Base-by-base conservation (phyloP, 2,888 invertebrate species). In the Tachystola acroxantha region DNA sequence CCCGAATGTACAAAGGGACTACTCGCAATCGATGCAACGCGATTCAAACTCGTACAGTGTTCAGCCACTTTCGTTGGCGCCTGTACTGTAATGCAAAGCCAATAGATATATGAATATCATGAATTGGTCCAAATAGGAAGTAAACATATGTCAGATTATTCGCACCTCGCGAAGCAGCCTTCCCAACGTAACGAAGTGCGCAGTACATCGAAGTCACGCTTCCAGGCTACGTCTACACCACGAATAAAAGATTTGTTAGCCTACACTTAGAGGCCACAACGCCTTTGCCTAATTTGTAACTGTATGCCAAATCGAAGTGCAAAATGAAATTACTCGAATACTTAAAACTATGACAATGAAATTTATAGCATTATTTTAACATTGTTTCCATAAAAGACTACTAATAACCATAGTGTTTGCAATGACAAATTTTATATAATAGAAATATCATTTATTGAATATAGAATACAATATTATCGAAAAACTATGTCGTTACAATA, bases 321-420 rank as follows among this genome's bases (percentile, higher is more conserved):
- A 78, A 80, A 85, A 84, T 64, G 71, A 82, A 82, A 80, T 81
- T 74, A 80, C 68, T 78, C 57, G 66, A 80, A 75, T 80, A 78
- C 84, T 78, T 86, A 84, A 78, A 78, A 78, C 85, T 86, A 86
- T 81, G 78, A 85, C 82, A 79, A 79, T 82, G 77, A 84, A 76
- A 79, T 80, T 80, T 79, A 71, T 70, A 76, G 64, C 68, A 75
- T 78, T 78, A 78, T 69, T 70, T 70, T 71, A 78, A 76, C 74
- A 75, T 77, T 62, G 66, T 75, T 72, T 63, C 65, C 69, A 73
- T 78, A 76, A 75, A 80, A 80, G 77, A 78, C 81, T 81, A 84
- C 81, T 72, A 78, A 74, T 75, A 76, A 76, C 65, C 68, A 65
- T 73, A 74, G 77, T 78, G 78, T 80, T 80, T 58, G 72, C 78